phyloP scores from a whole-genome alignment of 1,140 invertebrate species.

The Ips nitidus region DNA sequence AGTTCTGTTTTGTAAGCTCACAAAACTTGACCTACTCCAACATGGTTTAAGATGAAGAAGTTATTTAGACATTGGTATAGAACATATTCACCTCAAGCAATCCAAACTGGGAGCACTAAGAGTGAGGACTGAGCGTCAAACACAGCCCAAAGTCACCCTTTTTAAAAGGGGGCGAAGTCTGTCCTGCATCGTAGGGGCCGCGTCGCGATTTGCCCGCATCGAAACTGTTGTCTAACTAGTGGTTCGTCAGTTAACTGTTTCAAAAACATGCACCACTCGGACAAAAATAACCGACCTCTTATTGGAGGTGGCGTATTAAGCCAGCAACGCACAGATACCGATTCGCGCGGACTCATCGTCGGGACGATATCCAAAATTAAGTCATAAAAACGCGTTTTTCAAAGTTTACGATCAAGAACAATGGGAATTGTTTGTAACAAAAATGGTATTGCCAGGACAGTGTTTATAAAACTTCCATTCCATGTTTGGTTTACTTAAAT shows the following conservation, averaged over 20 bases:
- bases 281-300: constrained; percentile 26
- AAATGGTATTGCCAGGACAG: too few relatives aligned
- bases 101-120: too few relatives aligned
- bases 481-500: too few relatives aligned
- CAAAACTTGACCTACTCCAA: neutral
- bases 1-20: neutral
- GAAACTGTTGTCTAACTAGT: constrained; percentile 21
- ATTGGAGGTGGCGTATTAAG: neutral
- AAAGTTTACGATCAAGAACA: too few relatives aligned
- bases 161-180: constrained; percentile 14
- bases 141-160: too few relatives aligned
- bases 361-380: constrained; percentile 14
- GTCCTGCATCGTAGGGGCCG: constrained; percentile 28
- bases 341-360: neutral
- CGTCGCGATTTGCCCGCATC: constrained; percentile 19
- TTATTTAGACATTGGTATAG: too few relatives aligned
- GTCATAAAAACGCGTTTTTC: neutral
- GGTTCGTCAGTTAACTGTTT: constrained; percentile 15
- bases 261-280: constrained; percentile 1
- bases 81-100: too few relatives aligned
- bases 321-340: neutral
- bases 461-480: too few relatives aligned
- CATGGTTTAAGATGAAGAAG: neutral
- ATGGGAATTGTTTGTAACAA: too few relatives aligned
- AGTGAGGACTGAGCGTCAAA: too few relatives aligned